Base-by-base conservation (phyloP, 2,888 invertebrate species). In the Caradrina clavipalpis region DNA sequence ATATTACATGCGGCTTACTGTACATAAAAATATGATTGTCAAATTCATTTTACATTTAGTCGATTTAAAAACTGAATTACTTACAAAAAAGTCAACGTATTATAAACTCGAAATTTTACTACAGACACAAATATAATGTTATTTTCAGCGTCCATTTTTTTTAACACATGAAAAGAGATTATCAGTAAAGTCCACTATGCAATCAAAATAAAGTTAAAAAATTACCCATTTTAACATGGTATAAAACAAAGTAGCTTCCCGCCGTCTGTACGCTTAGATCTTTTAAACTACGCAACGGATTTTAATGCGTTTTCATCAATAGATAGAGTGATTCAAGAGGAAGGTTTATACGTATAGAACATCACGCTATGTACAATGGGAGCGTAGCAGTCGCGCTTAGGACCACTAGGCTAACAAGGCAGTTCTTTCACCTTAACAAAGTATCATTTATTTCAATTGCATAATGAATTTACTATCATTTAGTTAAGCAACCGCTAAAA, bases 61-160 rank as follows among this genome's bases (percentile, higher is more conserved):
- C 15, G 21, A 49, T 54, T 47, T 21, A 49, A 21, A 39, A 75
- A 56, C 19, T 35, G 17, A 55, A 66, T 74, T 56, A 39, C 50
- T n/a, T n/a, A n/a, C n/a, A n/a, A 42, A 13, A 39, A 39, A 39
- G 54, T 55, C 21, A 65, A 55, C 15, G 19, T 10, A 56, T 50
- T 1, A 35, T 42, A 35, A 31, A 42, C 5, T 4, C 7, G 2
- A 47, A 42, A 21, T 58, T 15, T 50, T 51, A 45, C 19, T 26
- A 8, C 26, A 10, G 5, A 21, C 15, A 54, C 6, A 22, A 35
- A 47, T 15, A 26, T 21, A 42, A 42, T 15, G 19, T 54, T 19
- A 45, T 49, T 22, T 26, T 49, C n/a, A 67, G 15, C 15, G 2
- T 47, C 7, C 26, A 10, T 39, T 19, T 49, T 56, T 42, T 53